Evolutionary conservation across 2,888 invertebrate species (phyloP).

Genomic region (Heliconius cydno): DNA sequence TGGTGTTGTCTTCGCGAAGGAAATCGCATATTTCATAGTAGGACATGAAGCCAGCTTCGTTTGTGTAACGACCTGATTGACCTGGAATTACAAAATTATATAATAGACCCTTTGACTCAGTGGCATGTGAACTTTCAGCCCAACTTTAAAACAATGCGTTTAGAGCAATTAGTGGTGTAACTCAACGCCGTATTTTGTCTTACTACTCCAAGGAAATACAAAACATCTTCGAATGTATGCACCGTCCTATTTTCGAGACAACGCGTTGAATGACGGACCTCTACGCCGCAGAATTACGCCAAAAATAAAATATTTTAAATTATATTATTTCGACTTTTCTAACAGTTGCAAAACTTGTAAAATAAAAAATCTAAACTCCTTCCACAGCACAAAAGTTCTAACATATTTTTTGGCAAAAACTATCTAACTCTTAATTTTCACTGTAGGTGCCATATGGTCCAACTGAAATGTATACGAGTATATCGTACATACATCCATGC

Average conservation of each 20-base stretch:
- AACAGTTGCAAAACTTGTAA: background rate
- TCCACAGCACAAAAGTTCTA: background rate
- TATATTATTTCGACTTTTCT: background rate
- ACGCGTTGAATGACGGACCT: background rate
- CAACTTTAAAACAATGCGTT: background rate
- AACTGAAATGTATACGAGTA: background rate
- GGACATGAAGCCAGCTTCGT: conserved; percentile 96
- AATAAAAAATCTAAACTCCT: background rate
- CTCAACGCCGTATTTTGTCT: background rate
- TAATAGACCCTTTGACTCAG: background rate
- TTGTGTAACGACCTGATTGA: conserved; percentile 92
- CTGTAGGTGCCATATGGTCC: conserved; percentile 15
- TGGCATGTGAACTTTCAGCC: background rate
- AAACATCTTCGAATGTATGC: too few species aligned
- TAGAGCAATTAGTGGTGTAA: background rate
- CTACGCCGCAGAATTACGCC: background rate
- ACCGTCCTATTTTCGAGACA: too few species aligned
- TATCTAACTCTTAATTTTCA: conserved; percentile 9
- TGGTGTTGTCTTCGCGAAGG: conserved; percentile 94
- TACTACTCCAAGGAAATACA: background rate
- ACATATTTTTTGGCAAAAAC: conserved; percentile 8
- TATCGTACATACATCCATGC: background rate
- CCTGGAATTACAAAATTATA: conserved; percentile 55
- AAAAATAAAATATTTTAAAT: too few species aligned
- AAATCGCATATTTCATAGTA: conserved; percentile 98